Conservation (phyloP, 2,888 invertebrate genomes). For the Oscheius sp. region DNA sequence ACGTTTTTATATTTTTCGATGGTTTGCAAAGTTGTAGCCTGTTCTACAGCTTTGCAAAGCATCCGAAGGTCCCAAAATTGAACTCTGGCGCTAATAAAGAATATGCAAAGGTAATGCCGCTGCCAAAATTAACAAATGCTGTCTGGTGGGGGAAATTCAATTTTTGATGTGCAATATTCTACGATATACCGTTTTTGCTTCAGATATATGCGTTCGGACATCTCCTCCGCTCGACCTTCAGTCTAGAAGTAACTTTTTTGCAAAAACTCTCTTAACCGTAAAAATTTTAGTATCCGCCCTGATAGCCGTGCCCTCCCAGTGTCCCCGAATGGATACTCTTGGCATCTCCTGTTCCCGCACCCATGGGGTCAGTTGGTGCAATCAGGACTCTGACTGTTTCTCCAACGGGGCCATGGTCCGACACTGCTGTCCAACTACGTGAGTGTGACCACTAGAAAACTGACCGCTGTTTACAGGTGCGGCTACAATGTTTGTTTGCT, state of each 20-base stretch:
- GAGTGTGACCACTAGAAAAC: neutral
- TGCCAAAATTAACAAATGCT: too few species aligned
- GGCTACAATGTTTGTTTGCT: conserved; percentile 47
- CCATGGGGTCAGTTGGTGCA: conserved; percentile 40
- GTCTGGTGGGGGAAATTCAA: too few species aligned
- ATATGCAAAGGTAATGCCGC: too few species aligned
- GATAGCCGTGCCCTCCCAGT: conserved; percentile 35
- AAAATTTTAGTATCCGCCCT: conserved; percentile 25
- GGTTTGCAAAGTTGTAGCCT: too few species aligned
- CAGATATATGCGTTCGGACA: conserved; percentile 16
- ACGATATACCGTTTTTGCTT: too few species aligned
- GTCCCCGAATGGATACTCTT: conserved; percentile 36
- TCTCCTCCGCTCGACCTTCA: conserved; percentile 24
- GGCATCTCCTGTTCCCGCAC: conserved; percentile 24
- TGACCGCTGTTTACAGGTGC: conserved; percentile 34
- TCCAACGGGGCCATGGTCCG: conserved; percentile 28
- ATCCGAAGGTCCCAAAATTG: too few species aligned
- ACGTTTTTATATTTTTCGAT: too few species aligned
- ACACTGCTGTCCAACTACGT: conserved; percentile 33
- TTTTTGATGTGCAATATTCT: neutral
- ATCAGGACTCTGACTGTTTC: conserved; percentile 38
- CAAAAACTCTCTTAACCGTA: neutral
- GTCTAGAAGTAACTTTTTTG: conserved; percentile 13
- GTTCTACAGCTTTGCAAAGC: too few species aligned
- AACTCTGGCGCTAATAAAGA: too few species aligned